phyloP scores from a whole-genome alignment of 2,113 vertebrate genomes.

The Microtus montanus region DNA sequence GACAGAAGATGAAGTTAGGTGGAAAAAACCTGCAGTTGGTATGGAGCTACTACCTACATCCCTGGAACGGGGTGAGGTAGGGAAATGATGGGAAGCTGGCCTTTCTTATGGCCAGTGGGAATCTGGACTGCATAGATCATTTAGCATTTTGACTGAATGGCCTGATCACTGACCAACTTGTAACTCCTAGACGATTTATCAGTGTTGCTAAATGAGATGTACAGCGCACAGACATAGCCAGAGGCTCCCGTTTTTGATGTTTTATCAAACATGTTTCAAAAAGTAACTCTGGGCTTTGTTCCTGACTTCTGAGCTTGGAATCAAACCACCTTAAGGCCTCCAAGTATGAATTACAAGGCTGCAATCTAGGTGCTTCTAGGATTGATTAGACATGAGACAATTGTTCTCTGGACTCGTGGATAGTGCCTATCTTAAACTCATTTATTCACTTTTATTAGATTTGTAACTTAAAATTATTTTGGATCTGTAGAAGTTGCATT shows the following conservation, averaged over 20 bases:
- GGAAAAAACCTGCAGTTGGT: background rate
- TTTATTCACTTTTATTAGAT: conserved; percentile 6
- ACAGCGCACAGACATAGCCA: background rate
- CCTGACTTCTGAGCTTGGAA: background rate
- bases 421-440: background rate
- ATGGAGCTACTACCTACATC: background rate
- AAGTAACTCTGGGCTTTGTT: background rate
- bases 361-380: background rate
- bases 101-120: background rate
- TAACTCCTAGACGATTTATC: conserved; percentile 7
- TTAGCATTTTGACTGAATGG: background rate
- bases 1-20: background rate
- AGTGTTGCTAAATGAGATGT: conserved; percentile 16
- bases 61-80: background rate
- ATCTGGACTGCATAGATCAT: background rate
- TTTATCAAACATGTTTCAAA: background rate
- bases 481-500: background rate
- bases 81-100: background rate
- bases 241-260: background rate
- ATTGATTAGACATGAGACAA: background rate
- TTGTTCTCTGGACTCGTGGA: background rate
- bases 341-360: background rate
- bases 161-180: background rate
- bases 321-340: background rate
- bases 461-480: conserved; percentile 38